Conservation (phyloP, 1,140 invertebrate genomes). For the Bombus pascuorum region DNA sequence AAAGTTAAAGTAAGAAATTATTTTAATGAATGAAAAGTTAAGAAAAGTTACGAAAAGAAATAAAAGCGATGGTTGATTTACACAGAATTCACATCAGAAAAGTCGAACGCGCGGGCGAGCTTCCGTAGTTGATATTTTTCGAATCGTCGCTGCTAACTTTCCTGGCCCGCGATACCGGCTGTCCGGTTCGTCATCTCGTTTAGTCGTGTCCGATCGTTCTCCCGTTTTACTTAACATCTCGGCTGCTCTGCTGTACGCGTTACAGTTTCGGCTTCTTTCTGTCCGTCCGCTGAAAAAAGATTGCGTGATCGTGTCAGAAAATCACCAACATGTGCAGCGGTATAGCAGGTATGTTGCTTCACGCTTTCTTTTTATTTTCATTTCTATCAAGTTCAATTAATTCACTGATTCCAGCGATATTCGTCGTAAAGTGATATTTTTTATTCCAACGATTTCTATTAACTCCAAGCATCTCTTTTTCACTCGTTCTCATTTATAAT, state of each 20-base stretch:
- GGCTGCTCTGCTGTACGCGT: slow-evolving; percentile 40
- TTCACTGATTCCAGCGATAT: no score
- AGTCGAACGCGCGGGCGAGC: background rate
- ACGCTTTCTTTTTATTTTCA: background rate
- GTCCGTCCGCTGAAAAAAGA: background rate
- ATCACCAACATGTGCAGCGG: background rate
- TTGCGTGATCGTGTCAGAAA: background rate
- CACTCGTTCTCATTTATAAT: no score
- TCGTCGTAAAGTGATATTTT: background rate
- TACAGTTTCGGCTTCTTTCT: background rate
- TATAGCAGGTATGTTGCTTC: background rate
- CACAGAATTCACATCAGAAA: no score
- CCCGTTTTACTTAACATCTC: slow-evolving; percentile 55
- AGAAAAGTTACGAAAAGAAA: background rate
- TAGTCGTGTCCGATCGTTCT: slow-evolving; percentile 57
- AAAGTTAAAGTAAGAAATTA: no score
- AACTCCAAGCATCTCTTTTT: background rate
- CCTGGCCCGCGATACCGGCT: slow-evolving; percentile 45
- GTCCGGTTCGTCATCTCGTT: slow-evolving; percentile 59
- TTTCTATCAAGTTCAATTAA: no score
- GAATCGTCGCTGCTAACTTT: slow-evolving; percentile 36
- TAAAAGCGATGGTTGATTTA: no score
- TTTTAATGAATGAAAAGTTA: no score
- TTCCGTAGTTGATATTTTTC: slow-evolving; percentile 19
- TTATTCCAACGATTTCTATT: background rate